Evolutionary conservation across 1,140 invertebrate genomes (phyloP).

Genomic region (Neodiprion lecontei): DNA sequence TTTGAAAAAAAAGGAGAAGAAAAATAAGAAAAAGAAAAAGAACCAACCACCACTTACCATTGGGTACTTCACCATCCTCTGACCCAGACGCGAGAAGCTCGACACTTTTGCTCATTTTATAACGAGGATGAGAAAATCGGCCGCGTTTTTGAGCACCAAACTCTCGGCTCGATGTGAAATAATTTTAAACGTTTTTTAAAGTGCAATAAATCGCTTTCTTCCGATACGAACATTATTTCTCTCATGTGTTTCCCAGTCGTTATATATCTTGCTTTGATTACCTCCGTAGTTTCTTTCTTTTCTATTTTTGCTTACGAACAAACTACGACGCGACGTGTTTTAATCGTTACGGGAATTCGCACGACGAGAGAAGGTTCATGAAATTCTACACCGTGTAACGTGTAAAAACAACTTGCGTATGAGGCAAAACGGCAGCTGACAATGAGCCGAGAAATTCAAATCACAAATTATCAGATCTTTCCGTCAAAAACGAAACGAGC

Average conservation of each 20-base stretch:
- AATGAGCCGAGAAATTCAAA: no score
- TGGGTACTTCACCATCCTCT: conserved; percentile 47
- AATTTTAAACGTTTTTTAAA: conserved; percentile 22
- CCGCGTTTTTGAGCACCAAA: conserved; percentile 27
- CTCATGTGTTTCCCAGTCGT: background rate
- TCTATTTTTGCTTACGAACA: background rate
- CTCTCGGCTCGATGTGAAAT: background rate
- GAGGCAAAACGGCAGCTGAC: no score
- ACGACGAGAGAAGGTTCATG: no score
- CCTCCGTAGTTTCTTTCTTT: background rate
- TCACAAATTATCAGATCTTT: no score
- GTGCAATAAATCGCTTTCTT: conserved; percentile 14
- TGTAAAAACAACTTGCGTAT: no score
- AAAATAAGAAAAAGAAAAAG: no score
- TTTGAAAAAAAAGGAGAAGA: no score
- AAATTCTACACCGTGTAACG: no score
- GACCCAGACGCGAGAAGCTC: conserved; percentile 50
- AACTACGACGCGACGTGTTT: no score
- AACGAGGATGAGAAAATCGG: conserved; percentile 18
- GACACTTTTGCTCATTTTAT: conserved; percentile 57
- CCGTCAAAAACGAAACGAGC: no score
- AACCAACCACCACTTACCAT: conserved; percentile 38
- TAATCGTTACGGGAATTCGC: no score
- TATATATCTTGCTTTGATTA: background rate
- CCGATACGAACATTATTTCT: conserved; percentile 11